Percentiles rank a stretch among this genome's conserved stretches.
phyloP scores from a whole-genome alignment of 2,797 vertebrate species.

The Premnoplex brunnescens region DNA sequence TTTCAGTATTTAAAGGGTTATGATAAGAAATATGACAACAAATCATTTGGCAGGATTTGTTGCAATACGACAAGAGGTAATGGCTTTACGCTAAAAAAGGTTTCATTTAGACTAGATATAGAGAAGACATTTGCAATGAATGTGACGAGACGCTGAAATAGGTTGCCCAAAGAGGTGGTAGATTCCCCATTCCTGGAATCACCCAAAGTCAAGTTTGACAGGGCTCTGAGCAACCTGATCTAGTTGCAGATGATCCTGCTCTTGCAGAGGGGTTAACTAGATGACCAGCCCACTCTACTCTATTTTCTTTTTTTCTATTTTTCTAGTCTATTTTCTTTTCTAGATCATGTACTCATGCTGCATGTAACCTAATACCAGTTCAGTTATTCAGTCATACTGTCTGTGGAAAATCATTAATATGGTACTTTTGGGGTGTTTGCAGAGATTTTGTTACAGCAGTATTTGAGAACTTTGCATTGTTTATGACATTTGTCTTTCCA shows the following conservation, averaged over 20 bases:
- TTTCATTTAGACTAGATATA: not conserved
- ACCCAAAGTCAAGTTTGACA: not conserved
- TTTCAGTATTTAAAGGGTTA: not conserved
- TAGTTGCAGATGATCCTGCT: not conserved
- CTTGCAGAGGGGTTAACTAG: not conserved
- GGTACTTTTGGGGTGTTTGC: not conserved
- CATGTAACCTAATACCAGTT: not conserved
- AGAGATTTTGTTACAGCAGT: not conserved
- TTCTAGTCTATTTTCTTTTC: not conserved
- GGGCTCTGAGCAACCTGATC: not conserved
- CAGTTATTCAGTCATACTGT: not conserved
- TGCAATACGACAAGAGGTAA: not conserved
- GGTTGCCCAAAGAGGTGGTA: fast-evolving
- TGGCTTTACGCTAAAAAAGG: not conserved
- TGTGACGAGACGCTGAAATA: too few species aligned
- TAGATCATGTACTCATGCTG: not conserved
- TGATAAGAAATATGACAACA: not conserved
- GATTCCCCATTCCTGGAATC: not conserved
- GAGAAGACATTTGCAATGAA: not conserved
- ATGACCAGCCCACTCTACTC: too few species aligned
- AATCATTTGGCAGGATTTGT: not conserved
- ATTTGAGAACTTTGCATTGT: not conserved
- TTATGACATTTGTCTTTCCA: not conserved
- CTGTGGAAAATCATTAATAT: not conserved
- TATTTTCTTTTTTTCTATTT: not conserved